Evolutionary conservation across 2,113 vertebrate genomes (phyloP), one percentile per base, ranked within the genome.

Genomic region (Burhinus oedicnemus): DNA sequence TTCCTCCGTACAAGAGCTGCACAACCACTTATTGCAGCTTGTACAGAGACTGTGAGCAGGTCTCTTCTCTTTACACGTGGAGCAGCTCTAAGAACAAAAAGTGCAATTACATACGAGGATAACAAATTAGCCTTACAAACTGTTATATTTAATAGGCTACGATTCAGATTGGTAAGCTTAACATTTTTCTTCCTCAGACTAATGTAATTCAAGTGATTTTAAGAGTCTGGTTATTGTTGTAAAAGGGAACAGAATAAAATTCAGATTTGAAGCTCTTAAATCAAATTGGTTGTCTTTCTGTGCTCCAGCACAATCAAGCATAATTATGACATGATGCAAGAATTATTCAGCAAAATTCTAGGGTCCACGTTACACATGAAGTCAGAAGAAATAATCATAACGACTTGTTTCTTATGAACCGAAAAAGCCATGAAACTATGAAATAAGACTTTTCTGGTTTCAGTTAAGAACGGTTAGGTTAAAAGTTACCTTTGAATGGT

Each of bases 21-120:
- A 99, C 70, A 99, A 36, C 98, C 98, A 98, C 49, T 97, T 98
- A 71, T 98, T 98, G 97, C 98, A 99, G 51, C 96, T 97, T 2
- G 98, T 98, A 20, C 98, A 99, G 54, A 98, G 98, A 38, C 98
- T 98, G 95, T 98, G 98, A 18, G 98, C 98, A 6, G 97, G 97
- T 58, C 95, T 98, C 97, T 98, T 98, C 97, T 98, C 98, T 30
- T 98, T 97, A 78, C 98, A 99, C 8, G 70, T 89, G 3, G 97
- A 98, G 87, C 98, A 99, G 91, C 90, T 98, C 98, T 99, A 82
- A 60, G 61, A 96, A 81, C 95, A 89, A 85, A 94, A 86, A 64
- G 69, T 8, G 15, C 40, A 62, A 8, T 89, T 92, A 83, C 36
- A 42, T 6, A 84, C 58, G 65, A 6, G 12, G 19, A 51, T 38